A percentile compares a stretch with the other conserved stretches of the same genome.
Evolutionary conservation across 64 coral and sea anemone species (phyloP).

Genomic region (Stichodactyla helianthus): DNA sequence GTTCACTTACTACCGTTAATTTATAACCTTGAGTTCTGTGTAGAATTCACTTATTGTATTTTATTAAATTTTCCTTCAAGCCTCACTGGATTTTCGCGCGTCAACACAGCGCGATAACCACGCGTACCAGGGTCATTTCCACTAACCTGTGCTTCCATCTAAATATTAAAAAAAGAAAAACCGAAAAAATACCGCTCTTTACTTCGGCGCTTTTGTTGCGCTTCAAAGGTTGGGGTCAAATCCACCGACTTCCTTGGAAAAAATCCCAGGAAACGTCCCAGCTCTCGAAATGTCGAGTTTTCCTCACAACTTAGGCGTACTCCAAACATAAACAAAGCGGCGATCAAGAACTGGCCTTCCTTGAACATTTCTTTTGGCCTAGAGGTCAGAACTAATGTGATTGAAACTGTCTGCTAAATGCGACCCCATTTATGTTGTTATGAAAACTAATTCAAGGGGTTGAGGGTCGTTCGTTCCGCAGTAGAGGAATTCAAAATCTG

Average conservation of each 20-base stretch:
- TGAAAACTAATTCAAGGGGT: neutral
- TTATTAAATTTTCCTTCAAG: conserved; percentile 8
- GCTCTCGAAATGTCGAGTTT: neutral
- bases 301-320: too few relatives aligned
- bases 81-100: neutral
- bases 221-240: neutral
- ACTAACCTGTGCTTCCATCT: neutral
- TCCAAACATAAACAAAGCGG: neutral
- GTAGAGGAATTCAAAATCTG: neutral
- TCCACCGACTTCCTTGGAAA: neutral
- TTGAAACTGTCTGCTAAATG: conserved; percentile 8
- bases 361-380: neutral
- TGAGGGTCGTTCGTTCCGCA: neutral
- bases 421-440: neutral
- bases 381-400: neutral
- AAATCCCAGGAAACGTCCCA: neutral
- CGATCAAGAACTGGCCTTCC: neutral
- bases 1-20: neutral
- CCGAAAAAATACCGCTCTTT: neutral
- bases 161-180: neutral
- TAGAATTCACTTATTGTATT: neutral
- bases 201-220: neutral
- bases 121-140: neutral
- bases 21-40: neutral
- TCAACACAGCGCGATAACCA: neutral